phyloP scores from a whole-genome alignment of 1,140 invertebrate species.

The Trinorchestia longiramus region DNA sequence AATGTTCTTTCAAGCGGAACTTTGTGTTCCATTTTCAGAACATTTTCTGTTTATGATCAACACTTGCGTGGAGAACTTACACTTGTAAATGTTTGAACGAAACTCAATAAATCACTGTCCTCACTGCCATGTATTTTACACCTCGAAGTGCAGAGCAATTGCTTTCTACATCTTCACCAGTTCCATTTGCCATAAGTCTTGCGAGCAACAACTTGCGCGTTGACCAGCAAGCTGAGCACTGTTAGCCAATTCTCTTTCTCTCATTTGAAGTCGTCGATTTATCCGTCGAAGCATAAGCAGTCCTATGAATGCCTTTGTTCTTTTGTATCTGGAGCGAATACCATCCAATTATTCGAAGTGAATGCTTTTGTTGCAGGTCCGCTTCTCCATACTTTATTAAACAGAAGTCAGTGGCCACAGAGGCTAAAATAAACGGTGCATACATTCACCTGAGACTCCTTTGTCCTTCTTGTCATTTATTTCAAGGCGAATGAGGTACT shows the following conservation, averaged over 20 bases:
- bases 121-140: constrained; percentile 2
- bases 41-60: constrained; percentile 16
- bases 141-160: background rate
- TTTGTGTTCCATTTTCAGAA: background rate
- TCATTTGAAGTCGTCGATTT: background rate
- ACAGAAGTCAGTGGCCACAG: background rate
- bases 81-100: background rate
- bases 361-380: background rate
- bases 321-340: constrained; percentile 29
- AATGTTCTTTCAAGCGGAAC: background rate
- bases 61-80: background rate
- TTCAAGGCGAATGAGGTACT: background rate
- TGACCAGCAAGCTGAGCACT: background rate
- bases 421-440: background rate
- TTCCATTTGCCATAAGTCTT: background rate
- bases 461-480: background rate
- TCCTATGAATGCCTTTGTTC: background rate
- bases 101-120: constrained; percentile 21
- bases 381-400: background rate
- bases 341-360: background rate
- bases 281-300: background rate
- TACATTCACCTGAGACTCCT: background rate
- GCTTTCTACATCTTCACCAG: background rate
- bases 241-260: background rate
- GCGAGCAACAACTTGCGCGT: background rate